Conservation (phyloP, 2,113 vertebrate species). For the Xyliphius kryptos region DNA sequence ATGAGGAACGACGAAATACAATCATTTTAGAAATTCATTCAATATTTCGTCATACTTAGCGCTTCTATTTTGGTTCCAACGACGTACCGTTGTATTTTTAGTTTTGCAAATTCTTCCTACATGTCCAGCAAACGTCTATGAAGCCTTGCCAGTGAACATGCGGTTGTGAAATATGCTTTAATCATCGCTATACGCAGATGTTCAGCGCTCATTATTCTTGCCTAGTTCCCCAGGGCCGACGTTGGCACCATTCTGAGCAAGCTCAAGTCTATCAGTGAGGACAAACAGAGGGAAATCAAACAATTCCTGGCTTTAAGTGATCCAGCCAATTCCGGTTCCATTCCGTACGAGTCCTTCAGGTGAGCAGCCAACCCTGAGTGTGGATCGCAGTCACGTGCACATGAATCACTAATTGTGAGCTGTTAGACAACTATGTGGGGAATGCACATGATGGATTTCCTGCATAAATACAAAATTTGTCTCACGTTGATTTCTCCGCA, state of each 20-base stretch:
- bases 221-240: conserved; percentile 75
- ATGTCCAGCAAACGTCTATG: neutral
- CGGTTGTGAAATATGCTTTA: conserved; percentile 5
- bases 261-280: conserved; percentile 61
- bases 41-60: neutral
- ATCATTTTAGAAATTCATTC: no score
- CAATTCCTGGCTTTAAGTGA: conserved; percentile 64
- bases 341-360: conserved; percentile 79
- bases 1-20: no score
- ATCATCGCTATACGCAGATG: conserved; percentile 8
- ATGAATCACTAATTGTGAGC: conserved; percentile 1
- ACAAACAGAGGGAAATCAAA: conserved; percentile 67
- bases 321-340: conserved; percentile 50
- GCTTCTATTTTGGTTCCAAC: neutral
- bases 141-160: neutral
- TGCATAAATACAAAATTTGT: neutral
- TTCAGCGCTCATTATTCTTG: conserved; percentile 9
- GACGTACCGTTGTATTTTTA: neutral
- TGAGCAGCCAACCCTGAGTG: conserved; percentile 40
- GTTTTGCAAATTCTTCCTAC: neutral
- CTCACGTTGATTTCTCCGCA: no score
- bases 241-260: conserved; percentile 67
- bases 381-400: neutral
- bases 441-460: neutral
- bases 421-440: neutral